Percentiles rank a stretch among this genome's conserved stretches.
These are phyloP conservation scores for Gallinago nigripennis DNA, from an alignment of 2,797 vertebrate species.

Conservation along the genomic window DNA sequence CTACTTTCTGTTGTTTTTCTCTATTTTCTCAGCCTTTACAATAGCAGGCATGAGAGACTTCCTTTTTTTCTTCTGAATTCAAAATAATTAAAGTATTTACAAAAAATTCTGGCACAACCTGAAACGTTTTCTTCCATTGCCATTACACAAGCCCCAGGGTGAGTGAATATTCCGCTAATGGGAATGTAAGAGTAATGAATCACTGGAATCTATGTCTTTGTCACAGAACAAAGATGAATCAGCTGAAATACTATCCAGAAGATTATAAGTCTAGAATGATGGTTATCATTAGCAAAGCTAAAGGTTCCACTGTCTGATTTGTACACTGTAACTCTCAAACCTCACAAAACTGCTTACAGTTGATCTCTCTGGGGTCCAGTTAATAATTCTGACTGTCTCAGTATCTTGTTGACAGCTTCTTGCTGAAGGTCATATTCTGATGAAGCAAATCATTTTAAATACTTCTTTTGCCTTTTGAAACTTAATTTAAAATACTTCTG, in stretches of 20 bases:
- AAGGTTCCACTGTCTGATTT: constrained; percentile 47
- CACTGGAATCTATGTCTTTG: constrained; percentile 12
- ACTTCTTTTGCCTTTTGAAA: background rate
- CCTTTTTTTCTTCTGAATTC: background rate
- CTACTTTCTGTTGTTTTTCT: background rate
- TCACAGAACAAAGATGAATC: constrained; percentile 56
- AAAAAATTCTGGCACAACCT: background rate
- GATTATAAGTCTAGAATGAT: constrained; percentile 1
- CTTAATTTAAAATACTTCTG: background rate
- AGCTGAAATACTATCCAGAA: constrained; percentile 21
- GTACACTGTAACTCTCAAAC: constrained; percentile 20
- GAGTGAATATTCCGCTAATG: background rate
- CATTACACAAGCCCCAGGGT: background rate
- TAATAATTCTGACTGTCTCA: constrained; percentile 32
- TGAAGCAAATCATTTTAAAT: constrained; percentile 19
- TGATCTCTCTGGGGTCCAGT: background rate
- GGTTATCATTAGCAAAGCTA: constrained; percentile 39
- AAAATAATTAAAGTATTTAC: background rate
- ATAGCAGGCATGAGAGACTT: background rate
- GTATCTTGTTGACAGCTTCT: constrained; percentile 1
- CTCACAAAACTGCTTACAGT: background rate
- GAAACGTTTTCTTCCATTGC: background rate
- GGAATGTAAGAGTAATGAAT: constrained; percentile 28
- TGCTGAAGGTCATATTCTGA: constrained; percentile 39
- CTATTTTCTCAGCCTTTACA: background rate